Evolutionary conservation across 2,888 invertebrate species (phyloP), one percentile per base, ranked within the genome.

Genomic region (Tipula lateralis): DNA sequence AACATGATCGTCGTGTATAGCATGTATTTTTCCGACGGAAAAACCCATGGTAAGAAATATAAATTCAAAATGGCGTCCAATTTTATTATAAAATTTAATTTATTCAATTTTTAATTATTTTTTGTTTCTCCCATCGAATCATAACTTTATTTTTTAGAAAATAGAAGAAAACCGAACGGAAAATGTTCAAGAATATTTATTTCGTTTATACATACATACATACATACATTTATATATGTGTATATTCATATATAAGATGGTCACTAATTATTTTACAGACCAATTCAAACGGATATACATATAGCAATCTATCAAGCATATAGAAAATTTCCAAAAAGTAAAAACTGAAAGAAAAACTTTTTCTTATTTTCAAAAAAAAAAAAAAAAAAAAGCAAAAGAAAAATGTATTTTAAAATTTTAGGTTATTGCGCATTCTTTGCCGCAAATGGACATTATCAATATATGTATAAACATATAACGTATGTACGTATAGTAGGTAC

Each of bases 381-480:
- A 4, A 36, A 36, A 34, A 34, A 34, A 34, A 36, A 36, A 36
- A 66, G 9, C 24, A 66, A 66, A 66, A 66, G 9, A 9, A 66
- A 66, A 66, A 66, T 66, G 66, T 66, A 66, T 66, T 66, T 66
- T 66, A 66, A 66, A 66, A 66, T 66, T 66, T 66, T 66, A 24
- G 66, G 66, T 66, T 66, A 66, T 66, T 66, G 66, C 66, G 66
- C 66, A 66, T 66, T 66, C 66, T 66, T 66, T 66, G 66, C 66
- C 66, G 66, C 66, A 66, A 66, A 66, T 66, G 66, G 66, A 66
- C 66, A 66, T 66, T 66, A 66, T 66, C 66, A 66, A 66, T 66
- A 66, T 66, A 66, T 66, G 9, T 66, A 66, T 66, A 66, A n/a
- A n/a, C 9, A 66, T 24, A 24, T 24, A 19, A 24, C 24, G 9